Conservation (phyloP, 2,888 invertebrate species). For the Zeuzera pyrina region DNA sequence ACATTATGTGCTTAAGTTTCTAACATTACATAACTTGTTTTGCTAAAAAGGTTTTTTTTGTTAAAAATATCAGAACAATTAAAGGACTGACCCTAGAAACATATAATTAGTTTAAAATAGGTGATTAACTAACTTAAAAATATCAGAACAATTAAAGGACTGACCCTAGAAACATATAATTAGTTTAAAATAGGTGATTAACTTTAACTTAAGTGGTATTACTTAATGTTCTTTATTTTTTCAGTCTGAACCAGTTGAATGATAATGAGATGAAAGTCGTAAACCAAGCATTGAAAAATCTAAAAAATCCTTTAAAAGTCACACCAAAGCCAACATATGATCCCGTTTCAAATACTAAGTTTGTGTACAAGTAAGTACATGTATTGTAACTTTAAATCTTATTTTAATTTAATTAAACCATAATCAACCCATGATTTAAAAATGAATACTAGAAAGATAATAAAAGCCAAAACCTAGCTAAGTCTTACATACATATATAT, state of each 20-base stretch:
- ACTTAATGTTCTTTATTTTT: too few relatives aligned
- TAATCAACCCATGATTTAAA: too few relatives aligned
- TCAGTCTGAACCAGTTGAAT: slow-evolving; percentile 51
- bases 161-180: slow-evolving; percentile 4
- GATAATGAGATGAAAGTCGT: slow-evolving; percentile 59
- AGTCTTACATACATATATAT: too few relatives aligned
- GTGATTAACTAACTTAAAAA: not conserved
- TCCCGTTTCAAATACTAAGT: slow-evolving; percentile 52
- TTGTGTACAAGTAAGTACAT: slow-evolving; percentile 55
- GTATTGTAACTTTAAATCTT: not conserved
- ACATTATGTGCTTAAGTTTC: too few relatives aligned
- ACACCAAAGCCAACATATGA: slow-evolving; percentile 51
- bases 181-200: not conserved
- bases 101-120: not conserved
- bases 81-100: too few relatives aligned
- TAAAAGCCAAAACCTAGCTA: too few relatives aligned
- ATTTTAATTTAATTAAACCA: too few relatives aligned
- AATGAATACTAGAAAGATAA: too few relatives aligned
- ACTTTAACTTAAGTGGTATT: not conserved
- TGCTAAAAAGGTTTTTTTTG: too few relatives aligned
- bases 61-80: too few relatives aligned
- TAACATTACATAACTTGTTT: too few relatives aligned
- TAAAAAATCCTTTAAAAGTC: slow-evolving; percentile 44
- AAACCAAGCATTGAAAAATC: slow-evolving; percentile 53
- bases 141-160: too few relatives aligned